These are phyloP conservation scores for Mugil cephalus DNA, from an alignment of 2,113 vertebrate species.

Conservation along the genomic window DNA sequence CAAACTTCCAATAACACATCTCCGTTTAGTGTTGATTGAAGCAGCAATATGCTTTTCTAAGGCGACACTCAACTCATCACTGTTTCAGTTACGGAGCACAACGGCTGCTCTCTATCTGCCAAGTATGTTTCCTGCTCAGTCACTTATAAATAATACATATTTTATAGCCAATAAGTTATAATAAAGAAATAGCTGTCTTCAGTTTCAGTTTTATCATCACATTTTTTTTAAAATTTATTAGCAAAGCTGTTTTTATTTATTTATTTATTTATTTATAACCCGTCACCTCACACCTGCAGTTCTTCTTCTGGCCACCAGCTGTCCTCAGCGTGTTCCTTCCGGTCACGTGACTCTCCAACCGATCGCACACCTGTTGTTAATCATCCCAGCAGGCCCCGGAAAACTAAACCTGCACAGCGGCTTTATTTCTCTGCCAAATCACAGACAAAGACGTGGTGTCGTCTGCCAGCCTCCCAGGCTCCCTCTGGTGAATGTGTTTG, in stretches of 20 bases:
- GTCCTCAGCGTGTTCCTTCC: not conserved
- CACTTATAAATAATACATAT: no score
- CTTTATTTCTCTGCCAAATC: constrained; percentile 1
- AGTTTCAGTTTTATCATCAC: no score
- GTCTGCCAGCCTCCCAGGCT: not conserved
- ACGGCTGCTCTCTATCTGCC: not conserved
- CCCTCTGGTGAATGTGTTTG: not conserved
- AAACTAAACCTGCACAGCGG: not conserved
- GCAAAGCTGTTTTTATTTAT: no score
- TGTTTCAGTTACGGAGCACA: not conserved
- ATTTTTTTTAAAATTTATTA: no score
- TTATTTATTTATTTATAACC: no score
- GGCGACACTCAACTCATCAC: not conserved
- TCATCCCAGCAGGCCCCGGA: not conserved
- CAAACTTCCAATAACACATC: constrained; percentile 16
- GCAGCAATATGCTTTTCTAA: not conserved
- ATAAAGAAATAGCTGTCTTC: no score
- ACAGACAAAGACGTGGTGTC: not conserved
- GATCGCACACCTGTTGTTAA: not conserved
- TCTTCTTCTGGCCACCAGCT: not conserved
- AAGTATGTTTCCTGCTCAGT: not conserved
- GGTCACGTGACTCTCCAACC: constrained; percentile 3
- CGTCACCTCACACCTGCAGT: not conserved
- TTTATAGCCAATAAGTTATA: no score
- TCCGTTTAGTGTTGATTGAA: not conserved